Base-by-base conservation (phyloP, 2,888 invertebrate species). In the Lasiommata megera region DNA sequence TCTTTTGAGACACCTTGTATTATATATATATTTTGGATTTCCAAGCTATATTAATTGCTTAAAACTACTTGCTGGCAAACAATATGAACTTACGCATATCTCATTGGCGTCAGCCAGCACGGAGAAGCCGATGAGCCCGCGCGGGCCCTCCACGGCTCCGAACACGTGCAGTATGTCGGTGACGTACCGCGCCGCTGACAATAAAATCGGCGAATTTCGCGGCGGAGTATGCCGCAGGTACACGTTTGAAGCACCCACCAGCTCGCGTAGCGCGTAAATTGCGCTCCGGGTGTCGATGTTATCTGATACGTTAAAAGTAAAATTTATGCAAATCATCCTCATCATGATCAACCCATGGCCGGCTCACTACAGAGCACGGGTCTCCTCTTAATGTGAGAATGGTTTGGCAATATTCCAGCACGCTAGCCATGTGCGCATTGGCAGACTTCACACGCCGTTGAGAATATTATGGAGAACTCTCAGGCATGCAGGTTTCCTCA, bases 251-350 rank as follows among this genome's bases (percentile, higher is more conserved):
- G 94, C 90, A 1, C 94, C 92, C n/a, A 99, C 95, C 48, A 99
- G 85, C 74, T 98, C 97, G 60, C 97, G 93, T 1, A 99, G 85
- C 0, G 92, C 91, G 74, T 99, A 98, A 53, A 99, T 76, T 0
- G 95, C 95, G n/a, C 93, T 92, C 68, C 96, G 94, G 0, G 99
- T 99, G 87, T 99, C 98, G 56, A 99, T 93, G 79, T 98, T 99
- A 86, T 99, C 96, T 95, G 16, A 9, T 9, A 3, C 8, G 43
- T n/a, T 0, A 43, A 1, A n/a, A n/a, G n/a, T n/a, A n/a, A n/a
- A n/a, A n/a, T n/a, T n/a, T n/a, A n/a, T n/a, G n/a, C n/a, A n/a
- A n/a, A n/a, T n/a, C n/a, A n/a, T n/a, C n/a, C n/a, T n/a, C n/a
- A n/a, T n/a, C n/a, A n/a, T n/a, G n/a, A n/a, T n/a, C n/a, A n/a